Base-by-base conservation (phyloP, 1,140 invertebrate genomes). In the Diachasma alloeum region DNA sequence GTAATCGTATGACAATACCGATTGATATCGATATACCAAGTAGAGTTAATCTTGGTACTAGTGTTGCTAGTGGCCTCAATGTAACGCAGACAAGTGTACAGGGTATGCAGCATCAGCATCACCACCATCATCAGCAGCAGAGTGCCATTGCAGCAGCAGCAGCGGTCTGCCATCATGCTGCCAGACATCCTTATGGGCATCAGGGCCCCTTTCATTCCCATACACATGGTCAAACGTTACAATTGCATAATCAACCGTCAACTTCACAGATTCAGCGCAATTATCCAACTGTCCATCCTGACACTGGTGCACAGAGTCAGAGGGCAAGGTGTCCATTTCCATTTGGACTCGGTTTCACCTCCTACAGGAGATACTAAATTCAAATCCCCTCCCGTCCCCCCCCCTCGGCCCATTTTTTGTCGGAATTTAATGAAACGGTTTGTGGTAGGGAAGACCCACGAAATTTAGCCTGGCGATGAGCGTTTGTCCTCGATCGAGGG, bases 251-350 rank as follows among this genome's bases (percentile, higher is more conserved):
- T 68, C 84, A 86, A 72, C 83, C 83, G 15, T 63, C 79, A n/a
- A 84, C 71, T 24, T 86, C 85, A 46, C 81, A 86, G 22, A 83
- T 85, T 6, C 87, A 86, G 17, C 82, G 85, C 69, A 75, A 83
- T 2, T 88, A 80, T 36, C 80, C 84, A n/a, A 68, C 83, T 17
- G 81, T 84, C 39, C 86, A 88, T 48, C 80, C 81, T 13, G 82
- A 84, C 19, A 85, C 83, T 72, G 80, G 79, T 10, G 72, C 85
- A 15, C 83, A 85, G 24, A 79, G 80, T 31, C 87, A 84, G 75
- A 80, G 85, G 6, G 83, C 86, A 68, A 83, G 87, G 46, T 88
- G 86, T 72, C 87, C 87, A 13, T 88, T 87, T 75, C 85, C 88
- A 22, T 89, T 87, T 74, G 36, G 59, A 26, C 81, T 87, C n/a